Evolutionary conservation across 2,888 invertebrate genomes (phyloP).

Genomic region (Muscina levida): DNA sequence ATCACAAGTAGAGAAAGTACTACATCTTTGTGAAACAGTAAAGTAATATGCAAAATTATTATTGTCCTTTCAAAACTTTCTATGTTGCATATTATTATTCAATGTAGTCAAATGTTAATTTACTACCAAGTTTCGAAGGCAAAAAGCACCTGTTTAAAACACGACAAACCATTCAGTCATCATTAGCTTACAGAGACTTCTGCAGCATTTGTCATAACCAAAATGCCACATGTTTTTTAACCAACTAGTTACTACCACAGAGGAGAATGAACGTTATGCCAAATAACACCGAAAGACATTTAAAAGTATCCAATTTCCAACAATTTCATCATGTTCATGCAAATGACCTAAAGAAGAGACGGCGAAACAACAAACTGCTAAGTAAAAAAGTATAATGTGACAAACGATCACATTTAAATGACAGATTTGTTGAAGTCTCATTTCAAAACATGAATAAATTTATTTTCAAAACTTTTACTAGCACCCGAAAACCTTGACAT

Average conservation of each 20-base stretch:
- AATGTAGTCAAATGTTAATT: no score
- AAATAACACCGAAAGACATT: slow-evolving; percentile 15
- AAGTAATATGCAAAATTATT: no score
- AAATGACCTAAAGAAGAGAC: slow-evolving; percentile 70
- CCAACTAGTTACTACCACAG: not conserved
- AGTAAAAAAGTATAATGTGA: slow-evolving; percentile 66
- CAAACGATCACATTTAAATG: slow-evolving; percentile 77
- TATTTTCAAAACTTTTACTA: slow-evolving; percentile 57
- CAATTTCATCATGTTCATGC: slow-evolving; percentile 73
- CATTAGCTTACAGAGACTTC: not conserved
- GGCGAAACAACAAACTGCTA: slow-evolving; percentile 47
- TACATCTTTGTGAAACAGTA: no score
- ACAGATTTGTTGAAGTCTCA: slow-evolving; percentile 76
- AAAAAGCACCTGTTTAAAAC: not conserved
- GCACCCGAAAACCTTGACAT: slow-evolving; percentile 39
- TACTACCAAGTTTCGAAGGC: no score
- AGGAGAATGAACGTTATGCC: not conserved
- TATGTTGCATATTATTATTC: no score
- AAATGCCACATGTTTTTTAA: slow-evolving; percentile 1
- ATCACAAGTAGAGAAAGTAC: no score
- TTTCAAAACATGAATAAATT: slow-evolving; percentile 72
- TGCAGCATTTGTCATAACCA: slow-evolving; percentile 1
- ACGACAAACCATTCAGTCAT: not conserved
- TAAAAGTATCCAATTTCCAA: slow-evolving; percentile 65
- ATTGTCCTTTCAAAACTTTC: no score